phyloP scores from a whole-genome alignment of 2,113 vertebrate species.

The Myotis yumanensis region DNA sequence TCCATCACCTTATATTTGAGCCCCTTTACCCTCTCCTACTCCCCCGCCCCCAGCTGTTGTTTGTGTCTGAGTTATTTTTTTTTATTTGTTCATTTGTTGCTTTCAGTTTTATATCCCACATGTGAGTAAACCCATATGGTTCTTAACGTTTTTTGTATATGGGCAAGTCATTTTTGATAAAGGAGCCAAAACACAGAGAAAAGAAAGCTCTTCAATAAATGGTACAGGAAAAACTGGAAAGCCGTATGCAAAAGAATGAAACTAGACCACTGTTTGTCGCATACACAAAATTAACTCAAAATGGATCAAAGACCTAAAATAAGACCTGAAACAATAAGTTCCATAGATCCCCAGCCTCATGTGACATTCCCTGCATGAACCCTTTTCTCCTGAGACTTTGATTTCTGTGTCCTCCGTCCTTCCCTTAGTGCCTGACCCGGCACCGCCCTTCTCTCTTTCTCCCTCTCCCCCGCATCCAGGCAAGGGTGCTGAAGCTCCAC shows the following conservation, averaged over 20 bases:
- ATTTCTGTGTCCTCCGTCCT: background rate
- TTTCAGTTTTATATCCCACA: background rate
- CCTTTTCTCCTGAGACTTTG: background rate
- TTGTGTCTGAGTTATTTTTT: background rate
- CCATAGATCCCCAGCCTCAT: background rate
- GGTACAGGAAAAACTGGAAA: background rate
- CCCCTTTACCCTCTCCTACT: background rate
- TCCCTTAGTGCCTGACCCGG: background rate
- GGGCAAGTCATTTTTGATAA: background rate
- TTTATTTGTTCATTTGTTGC: background rate
- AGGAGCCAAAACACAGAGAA: background rate
- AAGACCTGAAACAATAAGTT: background rate
- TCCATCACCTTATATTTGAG: background rate
- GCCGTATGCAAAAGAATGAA: background rate
- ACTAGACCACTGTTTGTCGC: background rate
- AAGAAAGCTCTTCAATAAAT: background rate
- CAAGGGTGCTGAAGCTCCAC: background rate
- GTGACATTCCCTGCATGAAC: background rate
- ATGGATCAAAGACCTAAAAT: background rate
- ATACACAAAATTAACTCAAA: background rate
- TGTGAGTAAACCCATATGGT: background rate
- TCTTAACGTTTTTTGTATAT: background rate
- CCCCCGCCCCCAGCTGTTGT: background rate
- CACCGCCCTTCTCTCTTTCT: background rate
- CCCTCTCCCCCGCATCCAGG: fast-evolving